A percentile compares a stretch with the other conserved stretches of the same genome.
These are phyloP conservation scores for Sciaenops ocellatus DNA, from an alignment of 2,797 vertebrate genomes.

Conservation along the genomic window DNA sequence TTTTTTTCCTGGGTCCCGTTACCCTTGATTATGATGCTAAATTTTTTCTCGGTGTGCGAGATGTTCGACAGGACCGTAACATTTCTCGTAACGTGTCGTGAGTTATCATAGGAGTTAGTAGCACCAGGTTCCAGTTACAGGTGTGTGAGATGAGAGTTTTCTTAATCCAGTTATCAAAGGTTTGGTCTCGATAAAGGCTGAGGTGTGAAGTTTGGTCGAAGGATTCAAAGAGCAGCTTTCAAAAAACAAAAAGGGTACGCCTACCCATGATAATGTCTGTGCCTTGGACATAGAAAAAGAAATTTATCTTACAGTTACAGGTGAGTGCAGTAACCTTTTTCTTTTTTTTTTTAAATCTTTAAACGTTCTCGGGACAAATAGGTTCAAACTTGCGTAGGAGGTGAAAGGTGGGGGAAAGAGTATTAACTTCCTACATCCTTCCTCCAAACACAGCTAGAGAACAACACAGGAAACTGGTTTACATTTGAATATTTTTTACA, in stretches of 20 bases:
- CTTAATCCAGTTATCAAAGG: constrained; percentile 56
- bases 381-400: constrained; percentile 4
- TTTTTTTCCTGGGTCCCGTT: too few relatives aligned
- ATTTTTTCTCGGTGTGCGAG: background rate
- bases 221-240: constrained; percentile 67
- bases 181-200: constrained; percentile 62
- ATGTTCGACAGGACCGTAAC: background rate
- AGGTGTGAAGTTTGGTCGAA: constrained; percentile 56
- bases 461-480: constrained; percentile 67
- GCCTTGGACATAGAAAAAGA: constrained; percentile 78
- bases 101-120: constrained; percentile 21
- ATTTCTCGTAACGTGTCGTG: background rate
- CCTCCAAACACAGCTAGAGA: constrained; percentile 62
- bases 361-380: constrained; percentile 55
- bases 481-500: constrained; percentile 66
- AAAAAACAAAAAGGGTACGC: constrained; percentile 24
- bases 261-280: constrained; percentile 84
- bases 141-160: constrained; percentile 39
- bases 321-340: constrained; percentile 65
- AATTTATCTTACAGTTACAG: constrained; percentile 70
- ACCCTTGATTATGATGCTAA: too few relatives aligned
- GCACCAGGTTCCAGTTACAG: constrained; percentile 75
- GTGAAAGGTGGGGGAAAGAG: background rate
- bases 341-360: constrained; percentile 37
- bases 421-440: constrained; percentile 71